Evolutionary conservation across 1,140 invertebrate genomes (phyloP), one percentile per base, ranked within the genome.

Genomic region (Pogonus chalceus): DNA sequence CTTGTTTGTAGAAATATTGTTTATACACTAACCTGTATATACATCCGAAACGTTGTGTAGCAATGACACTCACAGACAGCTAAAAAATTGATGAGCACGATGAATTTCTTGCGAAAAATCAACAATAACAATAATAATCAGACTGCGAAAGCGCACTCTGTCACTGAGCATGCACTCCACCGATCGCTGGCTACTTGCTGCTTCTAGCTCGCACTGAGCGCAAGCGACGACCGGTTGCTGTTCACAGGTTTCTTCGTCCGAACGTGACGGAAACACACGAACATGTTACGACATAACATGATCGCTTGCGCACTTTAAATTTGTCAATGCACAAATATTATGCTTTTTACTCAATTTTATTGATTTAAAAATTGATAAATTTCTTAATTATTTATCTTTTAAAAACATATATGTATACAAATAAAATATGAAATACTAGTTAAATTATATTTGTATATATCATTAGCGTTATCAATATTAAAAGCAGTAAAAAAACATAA

Each of bases 401-500:
- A 10, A 43, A 16, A 43, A 43, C 7, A 43, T 16, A 43, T 43
- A 9, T 31, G 26, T 31, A 12, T 18, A 43, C 37, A 43, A 43
- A 43, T 43, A 43, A 43, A 31, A 4, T 31, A 31, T 43, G 18
- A 12, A 43, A 43, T 43, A 43, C 14, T 4, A 31, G 26, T 7
- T 14, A 43, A 43, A 43, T 43, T 43, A 12, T 43, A 18, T 43
- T 43, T 43, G 4, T 18, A 31, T 31, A 31, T 43, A 43, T 16
- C 37, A 43, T 18, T 43, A 43, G 37, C 37, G 18, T 31, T 4
- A 43, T 43, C 18, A 43, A 43, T 43, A 43, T 43, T 43, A 43
- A 43, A 43, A 43, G 37, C 37, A 43, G 37, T 43, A 43, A 43
- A 43, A 43, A 43, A 43, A 43, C 37, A 43, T 43, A 43, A 43